Evolutionary conservation across 1,140 invertebrate species (phyloP).

Genomic region (Drosophila bocqueti): DNA sequence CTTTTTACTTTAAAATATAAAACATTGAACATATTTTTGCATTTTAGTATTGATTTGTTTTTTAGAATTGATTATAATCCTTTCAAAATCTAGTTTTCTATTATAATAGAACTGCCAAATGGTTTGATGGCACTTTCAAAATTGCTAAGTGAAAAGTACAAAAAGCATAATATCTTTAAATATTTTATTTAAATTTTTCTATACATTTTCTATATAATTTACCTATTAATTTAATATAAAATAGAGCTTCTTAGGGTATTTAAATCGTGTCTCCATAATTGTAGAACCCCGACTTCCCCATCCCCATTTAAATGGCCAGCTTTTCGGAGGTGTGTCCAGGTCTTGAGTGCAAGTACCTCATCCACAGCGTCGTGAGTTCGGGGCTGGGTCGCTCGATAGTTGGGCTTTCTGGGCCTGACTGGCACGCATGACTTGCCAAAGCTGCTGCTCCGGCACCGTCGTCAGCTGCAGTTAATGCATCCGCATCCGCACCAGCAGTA

Average conservation of each 20-base stretch:
- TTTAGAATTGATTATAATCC: no score
- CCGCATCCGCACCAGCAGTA: constrained; percentile 6
- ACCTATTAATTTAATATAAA: no score
- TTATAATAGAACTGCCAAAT: not conserved
- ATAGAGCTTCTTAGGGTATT: not conserved
- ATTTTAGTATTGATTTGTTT: not conserved
- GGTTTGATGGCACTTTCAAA: not conserved
- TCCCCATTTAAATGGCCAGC: constrained; percentile 3
- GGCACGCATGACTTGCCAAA: constrained; percentile 72
- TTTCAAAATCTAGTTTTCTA: no score
- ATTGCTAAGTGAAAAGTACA: not conserved
- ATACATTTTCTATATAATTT: not conserved
- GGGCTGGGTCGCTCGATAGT: constrained; percentile 14
- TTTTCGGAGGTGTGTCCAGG: constrained; percentile 58
- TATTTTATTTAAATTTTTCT: no score
- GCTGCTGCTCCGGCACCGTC: constrained; percentile 32
- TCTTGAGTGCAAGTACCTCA: constrained; percentile 40
- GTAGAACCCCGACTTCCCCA: not conserved
- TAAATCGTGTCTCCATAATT: not conserved
- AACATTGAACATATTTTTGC: not conserved
- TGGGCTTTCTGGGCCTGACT: constrained; percentile 23
- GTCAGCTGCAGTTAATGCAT: constrained; percentile 50
- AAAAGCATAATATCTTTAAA: not conserved
- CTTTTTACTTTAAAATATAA: not conserved
- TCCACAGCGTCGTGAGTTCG: constrained; percentile 9